A percentile compares a stretch with the other conserved stretches of the same genome.
phyloP scores from a whole-genome alignment of 2,888 invertebrate species.

The Eulithis prunata region DNA sequence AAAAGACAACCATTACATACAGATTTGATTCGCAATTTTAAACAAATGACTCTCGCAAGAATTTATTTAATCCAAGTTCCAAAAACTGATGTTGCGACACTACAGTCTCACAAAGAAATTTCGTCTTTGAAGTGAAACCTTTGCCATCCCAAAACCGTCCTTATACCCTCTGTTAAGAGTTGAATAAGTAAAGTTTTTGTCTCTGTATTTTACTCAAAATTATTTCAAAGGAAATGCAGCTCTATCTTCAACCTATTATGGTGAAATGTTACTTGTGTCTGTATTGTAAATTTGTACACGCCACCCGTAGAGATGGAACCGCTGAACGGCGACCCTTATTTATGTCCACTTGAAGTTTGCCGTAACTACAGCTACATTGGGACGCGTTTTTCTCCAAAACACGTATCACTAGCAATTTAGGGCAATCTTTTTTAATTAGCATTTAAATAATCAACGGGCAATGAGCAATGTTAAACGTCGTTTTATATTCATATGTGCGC shows the following conservation, averaged over 20 bases:
- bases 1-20: conserved; percentile 53
- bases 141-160: conserved; percentile 60
- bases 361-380: conserved; percentile 68
- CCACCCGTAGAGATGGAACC: conserved; percentile 75
- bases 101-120: conserved; percentile 75
- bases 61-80: conserved; percentile 76
- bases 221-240: conserved; percentile 21
- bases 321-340: conserved; percentile 81
- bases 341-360: conserved; percentile 82
- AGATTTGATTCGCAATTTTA: conserved; percentile 63
- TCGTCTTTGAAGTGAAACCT: conserved; percentile 49
- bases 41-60: conserved; percentile 64
- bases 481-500: conserved; percentile 25
- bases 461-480: conserved; percentile 19
- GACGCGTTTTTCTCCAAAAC: conserved; percentile 65
- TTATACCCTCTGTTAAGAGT: conserved; percentile 56
- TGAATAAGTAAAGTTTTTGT: conserved; percentile 62
- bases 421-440: conserved; percentile 58
- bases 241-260: conserved; percentile 33
- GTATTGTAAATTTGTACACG: conserved; percentile 64
- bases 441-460: conserved; percentile 41
- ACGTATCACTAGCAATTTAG: conserved; percentile 55
- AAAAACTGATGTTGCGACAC: conserved; percentile 72
- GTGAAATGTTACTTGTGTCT: conserved; percentile 47
- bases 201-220: conserved; percentile 44